A percentile compares a stretch with the other conserved stretches of the same genome.
phyloP scores from a whole-genome alignment of 2,888 invertebrate species.

The Cyclophora punctaria region DNA sequence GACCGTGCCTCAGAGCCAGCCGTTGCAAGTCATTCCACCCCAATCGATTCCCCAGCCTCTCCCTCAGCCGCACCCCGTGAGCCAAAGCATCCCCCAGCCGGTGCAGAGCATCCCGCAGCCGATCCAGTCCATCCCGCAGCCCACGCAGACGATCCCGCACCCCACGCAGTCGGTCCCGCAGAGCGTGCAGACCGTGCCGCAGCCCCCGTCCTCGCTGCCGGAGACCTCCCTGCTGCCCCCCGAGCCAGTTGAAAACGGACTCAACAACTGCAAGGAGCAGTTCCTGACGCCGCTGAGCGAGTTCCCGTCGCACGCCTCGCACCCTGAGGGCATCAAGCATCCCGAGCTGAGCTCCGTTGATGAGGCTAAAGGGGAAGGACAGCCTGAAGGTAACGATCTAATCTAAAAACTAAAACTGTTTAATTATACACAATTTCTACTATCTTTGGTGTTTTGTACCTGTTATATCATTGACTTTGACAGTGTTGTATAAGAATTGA shows the following conservation, averaged over 20 bases:
- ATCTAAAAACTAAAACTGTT: no score
- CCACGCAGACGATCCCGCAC: slow-evolving; percentile 19
- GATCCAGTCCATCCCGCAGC: slow-evolving; percentile 12
- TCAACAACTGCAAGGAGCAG: slow-evolving; percentile 54
- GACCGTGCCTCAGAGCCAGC: slow-evolving; percentile 20
- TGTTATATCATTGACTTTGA: not conserved
- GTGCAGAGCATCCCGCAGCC: slow-evolving; percentile 10
- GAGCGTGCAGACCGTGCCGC: slow-evolving; percentile 8
- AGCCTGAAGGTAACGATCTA: slow-evolving; percentile 46
- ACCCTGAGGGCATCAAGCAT: slow-evolving; percentile 43
- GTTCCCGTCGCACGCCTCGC: slow-evolving; percentile 47
- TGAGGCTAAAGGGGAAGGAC: slow-evolving; percentile 51
- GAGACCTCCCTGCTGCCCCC: slow-evolving; percentile 7
- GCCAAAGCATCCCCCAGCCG: slow-evolving; percentile 7
- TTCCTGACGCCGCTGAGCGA: slow-evolving; percentile 65
- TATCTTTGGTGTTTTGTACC: no score
- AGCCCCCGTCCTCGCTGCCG: slow-evolving; percentile 13
- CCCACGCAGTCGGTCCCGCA: slow-evolving; percentile 17
- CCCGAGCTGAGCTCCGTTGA: slow-evolving; percentile 62
- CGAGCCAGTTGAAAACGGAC: slow-evolving; percentile 43
- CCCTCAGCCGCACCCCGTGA: not conserved
- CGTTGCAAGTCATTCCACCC: slow-evolving; percentile 26
- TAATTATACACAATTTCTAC: no score
- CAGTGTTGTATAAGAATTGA: not conserved
- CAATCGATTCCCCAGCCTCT: slow-evolving; percentile 10